These are phyloP conservation scores for Botia almorhae DNA, from an alignment of 2,797 vertebrate genomes.

Conservation along the genomic window DNA sequence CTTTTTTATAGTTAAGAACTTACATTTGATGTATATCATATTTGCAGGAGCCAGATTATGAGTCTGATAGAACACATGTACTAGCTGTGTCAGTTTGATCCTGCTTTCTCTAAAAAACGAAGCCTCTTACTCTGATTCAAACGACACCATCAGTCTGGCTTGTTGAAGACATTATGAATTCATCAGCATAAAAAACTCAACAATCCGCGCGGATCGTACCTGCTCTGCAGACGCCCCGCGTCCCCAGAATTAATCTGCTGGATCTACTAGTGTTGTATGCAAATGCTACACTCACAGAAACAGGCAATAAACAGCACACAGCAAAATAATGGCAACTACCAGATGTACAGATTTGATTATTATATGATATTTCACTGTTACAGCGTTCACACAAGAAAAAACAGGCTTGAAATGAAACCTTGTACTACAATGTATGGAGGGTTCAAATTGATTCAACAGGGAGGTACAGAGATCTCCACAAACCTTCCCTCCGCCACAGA, in stretches of 20 bases:
- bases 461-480: neutral
- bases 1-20: too few relatives aligned
- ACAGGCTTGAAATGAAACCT: too few relatives aligned
- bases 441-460: too few relatives aligned
- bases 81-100: neutral
- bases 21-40: neutral
- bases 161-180: slow-evolving; percentile 34
- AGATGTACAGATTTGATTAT: neutral
- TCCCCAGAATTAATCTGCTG: slow-evolving; percentile 51
- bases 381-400: too few relatives aligned
- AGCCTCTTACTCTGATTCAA: slow-evolving; percentile 8
- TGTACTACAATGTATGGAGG: too few relatives aligned
- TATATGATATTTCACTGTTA: neutral
- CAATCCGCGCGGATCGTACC: slow-evolving; percentile 31
- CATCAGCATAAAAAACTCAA: slow-evolving; percentile 22
- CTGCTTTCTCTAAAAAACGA: neutral
- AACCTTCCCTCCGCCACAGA: neutral
- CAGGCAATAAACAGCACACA: slow-evolving; percentile 7
- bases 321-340: slow-evolving; percentile 25
- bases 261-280: slow-evolving; percentile 36
- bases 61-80: neutral
- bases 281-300: slow-evolving; percentile 11
- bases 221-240: slow-evolving; percentile 19
- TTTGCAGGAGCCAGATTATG: neutral
- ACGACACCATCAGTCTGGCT: slow-evolving; percentile 39